Conservation (phyloP, 2,888 invertebrate genomes). For the Tipula helvola region DNA sequence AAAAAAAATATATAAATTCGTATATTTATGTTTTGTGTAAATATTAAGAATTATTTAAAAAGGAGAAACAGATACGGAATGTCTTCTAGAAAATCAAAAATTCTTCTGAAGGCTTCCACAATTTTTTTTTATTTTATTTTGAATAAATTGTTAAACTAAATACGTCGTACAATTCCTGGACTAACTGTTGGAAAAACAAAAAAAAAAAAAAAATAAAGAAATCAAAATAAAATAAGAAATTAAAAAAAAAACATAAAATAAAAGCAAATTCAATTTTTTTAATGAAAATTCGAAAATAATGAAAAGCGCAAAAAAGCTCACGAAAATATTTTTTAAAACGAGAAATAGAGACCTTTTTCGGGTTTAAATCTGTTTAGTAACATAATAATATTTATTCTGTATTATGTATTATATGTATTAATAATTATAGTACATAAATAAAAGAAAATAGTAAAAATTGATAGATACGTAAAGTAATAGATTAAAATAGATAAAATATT, state of each 20-base stretch:
- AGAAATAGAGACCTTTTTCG: neutral
- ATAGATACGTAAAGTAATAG: neutral
- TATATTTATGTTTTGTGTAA: neutral
- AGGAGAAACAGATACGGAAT: neutral
- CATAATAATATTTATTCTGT: neutral
- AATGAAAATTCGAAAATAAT: neutral
- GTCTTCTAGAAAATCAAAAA: neutral
- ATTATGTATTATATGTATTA: neutral
- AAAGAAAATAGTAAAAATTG: neutral
- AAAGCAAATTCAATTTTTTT: neutral
- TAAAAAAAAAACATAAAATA: neutral
- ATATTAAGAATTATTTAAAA: neutral
- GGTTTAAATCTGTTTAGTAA: neutral
- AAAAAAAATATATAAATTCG: neutral
- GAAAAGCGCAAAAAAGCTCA: conserved; percentile 12
- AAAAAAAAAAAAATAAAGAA: neutral
- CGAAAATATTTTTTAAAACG: conserved; percentile 10
- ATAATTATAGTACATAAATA: neutral
- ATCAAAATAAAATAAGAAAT: neutral
- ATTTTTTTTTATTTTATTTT: neutral
- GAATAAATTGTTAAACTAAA: neutral
- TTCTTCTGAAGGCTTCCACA: neutral
- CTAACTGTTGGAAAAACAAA: conserved; percentile 16
- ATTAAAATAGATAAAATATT: neutral
- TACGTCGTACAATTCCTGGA: conserved; percentile 19